Percentiles rank a stretch among this genome's conserved stretches.
These are phyloP conservation scores for Zoanthus sociatus DNA, from an alignment of 92 coral and sea anemone species.

Conservation along the genomic window DNA sequence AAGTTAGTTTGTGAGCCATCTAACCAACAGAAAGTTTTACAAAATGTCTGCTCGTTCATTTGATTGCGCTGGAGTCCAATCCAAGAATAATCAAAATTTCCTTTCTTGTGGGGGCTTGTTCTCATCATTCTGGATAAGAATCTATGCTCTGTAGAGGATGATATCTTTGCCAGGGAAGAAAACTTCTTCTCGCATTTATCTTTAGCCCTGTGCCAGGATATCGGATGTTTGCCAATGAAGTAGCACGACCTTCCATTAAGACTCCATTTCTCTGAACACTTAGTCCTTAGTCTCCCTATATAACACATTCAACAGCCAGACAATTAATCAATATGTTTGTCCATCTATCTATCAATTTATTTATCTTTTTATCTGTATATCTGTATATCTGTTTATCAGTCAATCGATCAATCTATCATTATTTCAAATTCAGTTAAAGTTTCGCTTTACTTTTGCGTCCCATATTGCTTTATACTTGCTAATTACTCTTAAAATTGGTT, in stretches of 20 bases:
- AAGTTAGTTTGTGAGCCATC: constrained; percentile 22
- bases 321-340: background rate
- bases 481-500: too few species aligned
- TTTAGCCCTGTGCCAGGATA: background rate
- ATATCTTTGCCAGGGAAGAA: constrained; percentile 19
- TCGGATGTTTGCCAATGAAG: background rate
- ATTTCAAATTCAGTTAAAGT: too few species aligned
- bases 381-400: too few species aligned
- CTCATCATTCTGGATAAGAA: constrained; percentile 12
- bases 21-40: constrained; percentile 25
- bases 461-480: too few species aligned
- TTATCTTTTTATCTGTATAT: too few species aligned
- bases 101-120: constrained; percentile 11
- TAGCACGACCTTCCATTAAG: constrained; percentile 4
- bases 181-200: background rate
- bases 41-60: background rate
- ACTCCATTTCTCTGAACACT: constrained; percentile 21
- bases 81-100: constrained; percentile 8
- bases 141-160: background rate
- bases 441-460: too few species aligned
- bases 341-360: too few species aligned
- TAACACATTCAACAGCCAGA: background rate
- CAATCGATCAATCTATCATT: too few species aligned
- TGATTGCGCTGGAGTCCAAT: constrained; percentile 30
- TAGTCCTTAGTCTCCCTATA: constrained; percentile 1